Conservation (phyloP, 2,797 vertebrate species). For the Apogon talboti region DNA sequence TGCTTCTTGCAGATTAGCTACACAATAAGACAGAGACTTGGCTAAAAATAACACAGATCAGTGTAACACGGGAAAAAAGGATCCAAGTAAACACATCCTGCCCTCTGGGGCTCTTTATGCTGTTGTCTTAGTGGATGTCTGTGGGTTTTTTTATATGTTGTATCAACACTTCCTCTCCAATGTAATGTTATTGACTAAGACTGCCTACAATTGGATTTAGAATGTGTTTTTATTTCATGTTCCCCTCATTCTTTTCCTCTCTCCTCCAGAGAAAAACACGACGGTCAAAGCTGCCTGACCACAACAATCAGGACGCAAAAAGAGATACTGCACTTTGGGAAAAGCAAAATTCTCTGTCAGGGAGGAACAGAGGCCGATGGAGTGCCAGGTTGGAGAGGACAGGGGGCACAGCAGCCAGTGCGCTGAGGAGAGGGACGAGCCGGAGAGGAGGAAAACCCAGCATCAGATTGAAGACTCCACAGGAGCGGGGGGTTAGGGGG, state of each 20-base stretch:
- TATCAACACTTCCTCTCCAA: constrained; percentile 19
- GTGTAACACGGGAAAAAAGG: constrained; percentile 26
- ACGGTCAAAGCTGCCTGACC: constrained; percentile 89
- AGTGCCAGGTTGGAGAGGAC: constrained; percentile 81
- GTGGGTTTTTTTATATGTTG: constrained; percentile 38
- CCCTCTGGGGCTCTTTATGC: constrained; percentile 42
- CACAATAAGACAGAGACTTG: constrained; percentile 50
- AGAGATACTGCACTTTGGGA: constrained; percentile 86
- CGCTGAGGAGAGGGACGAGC: constrained; percentile 79
- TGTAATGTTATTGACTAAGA: constrained; percentile 23
- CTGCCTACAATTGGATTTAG: constrained; percentile 25
- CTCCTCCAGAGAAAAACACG: constrained; percentile 86
- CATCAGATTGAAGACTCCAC: constrained; percentile 66
- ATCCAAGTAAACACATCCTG: constrained; percentile 55
- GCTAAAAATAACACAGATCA: constrained; percentile 70
- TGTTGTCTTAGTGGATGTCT: constrained; percentile 50
- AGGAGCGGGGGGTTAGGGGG: constrained; percentile 57
- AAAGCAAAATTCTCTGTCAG: constrained; percentile 80
- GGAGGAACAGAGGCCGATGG: constrained; percentile 85
- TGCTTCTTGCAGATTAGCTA: constrained; percentile 62
- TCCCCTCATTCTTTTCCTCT: neutral
- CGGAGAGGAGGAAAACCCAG: constrained; percentile 74
- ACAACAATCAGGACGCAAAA: constrained; percentile 87
- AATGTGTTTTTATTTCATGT: constrained; percentile 1
- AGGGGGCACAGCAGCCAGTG: constrained; percentile 72